Percentiles rank a stretch among this genome's conserved stretches.
These are phyloP conservation scores for Cossypha caffra DNA, from an alignment of 2,797 vertebrate genomes.

Conservation along the genomic window DNA sequence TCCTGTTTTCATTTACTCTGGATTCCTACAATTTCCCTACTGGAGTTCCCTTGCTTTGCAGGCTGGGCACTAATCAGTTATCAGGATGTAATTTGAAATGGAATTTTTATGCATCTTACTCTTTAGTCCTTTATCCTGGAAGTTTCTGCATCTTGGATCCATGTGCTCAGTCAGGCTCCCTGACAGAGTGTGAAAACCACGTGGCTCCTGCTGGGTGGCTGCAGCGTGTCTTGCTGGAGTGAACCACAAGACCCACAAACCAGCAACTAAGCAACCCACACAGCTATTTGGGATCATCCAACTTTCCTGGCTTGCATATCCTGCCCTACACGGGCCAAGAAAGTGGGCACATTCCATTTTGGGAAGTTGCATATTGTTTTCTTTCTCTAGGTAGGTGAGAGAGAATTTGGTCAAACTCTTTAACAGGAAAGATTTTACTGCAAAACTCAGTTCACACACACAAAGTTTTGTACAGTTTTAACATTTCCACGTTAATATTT, in stretches of 20 bases:
- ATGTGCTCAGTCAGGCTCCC: neutral
- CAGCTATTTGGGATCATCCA: neutral
- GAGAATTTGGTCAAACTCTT: neutral
- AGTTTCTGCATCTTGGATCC: neutral
- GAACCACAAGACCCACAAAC: neutral
- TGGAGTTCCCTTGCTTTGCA: neutral
- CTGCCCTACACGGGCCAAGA: neutral
- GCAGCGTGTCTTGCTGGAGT: neutral
- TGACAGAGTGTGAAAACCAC: neutral
- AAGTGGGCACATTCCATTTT: neutral
- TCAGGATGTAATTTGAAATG: neutral
- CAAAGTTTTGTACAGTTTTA: neutral
- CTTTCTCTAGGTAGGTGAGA: neutral
- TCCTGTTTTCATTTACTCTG: neutral
- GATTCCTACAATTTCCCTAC: neutral
- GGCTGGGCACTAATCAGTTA: neutral
- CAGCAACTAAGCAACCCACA: neutral
- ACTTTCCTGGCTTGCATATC: neutral
- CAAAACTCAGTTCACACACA: neutral
- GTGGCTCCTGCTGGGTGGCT: neutral
- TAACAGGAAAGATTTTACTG: neutral
- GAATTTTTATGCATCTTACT: neutral
- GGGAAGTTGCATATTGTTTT: neutral
- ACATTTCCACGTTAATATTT: neutral
- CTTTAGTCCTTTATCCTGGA: neutral